These are phyloP conservation scores for Nemotelus nigrinus DNA, from an alignment of 2,888 invertebrate genomes.

Conservation along the genomic window DNA sequence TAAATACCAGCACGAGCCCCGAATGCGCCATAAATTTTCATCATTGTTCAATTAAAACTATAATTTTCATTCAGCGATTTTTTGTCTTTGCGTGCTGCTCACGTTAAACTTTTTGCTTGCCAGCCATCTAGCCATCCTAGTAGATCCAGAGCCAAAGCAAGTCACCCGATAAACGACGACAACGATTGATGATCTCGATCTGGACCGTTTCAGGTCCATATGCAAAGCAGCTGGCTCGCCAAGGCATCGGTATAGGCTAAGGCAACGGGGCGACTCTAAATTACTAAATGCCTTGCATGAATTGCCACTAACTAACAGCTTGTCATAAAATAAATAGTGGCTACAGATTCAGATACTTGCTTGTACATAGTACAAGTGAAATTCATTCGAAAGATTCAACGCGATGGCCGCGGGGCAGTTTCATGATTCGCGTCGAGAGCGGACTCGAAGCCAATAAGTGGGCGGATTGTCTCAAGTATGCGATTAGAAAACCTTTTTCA, in stretches of 20 bases:
- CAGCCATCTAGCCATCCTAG: too few relatives aligned
- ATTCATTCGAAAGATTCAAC: slow-evolving; percentile 14
- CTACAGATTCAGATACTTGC: slow-evolving; percentile 9
- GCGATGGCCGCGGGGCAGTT: slow-evolving; percentile 10
- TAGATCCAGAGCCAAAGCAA: too few relatives aligned
- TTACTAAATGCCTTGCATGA: background rate
- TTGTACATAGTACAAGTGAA: slow-evolving; percentile 5
- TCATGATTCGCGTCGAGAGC: slow-evolving; percentile 1
- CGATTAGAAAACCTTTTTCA: slow-evolving; percentile 46
- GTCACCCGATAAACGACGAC: background rate
- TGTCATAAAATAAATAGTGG: slow-evolving; percentile 35
- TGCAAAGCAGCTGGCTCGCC: slow-evolving; percentile 3
- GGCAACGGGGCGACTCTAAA: background rate
- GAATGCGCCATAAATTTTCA: slow-evolving; percentile 50
- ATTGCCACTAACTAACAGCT: slow-evolving; percentile 9
- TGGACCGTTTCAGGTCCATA: background rate
- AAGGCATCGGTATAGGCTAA: background rate
- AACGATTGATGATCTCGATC: slow-evolving; percentile 27
- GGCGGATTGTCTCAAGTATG: slow-evolving; percentile 47
- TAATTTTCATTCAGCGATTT: slow-evolving; percentile 37
- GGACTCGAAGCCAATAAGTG: slow-evolving; percentile 41
- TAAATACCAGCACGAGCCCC: slow-evolving; percentile 44
- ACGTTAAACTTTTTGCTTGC: slow-evolving; percentile 15
- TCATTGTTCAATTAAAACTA: slow-evolving; percentile 44
- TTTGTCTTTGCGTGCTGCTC: slow-evolving; percentile 14